A percentile compares a stretch with the other conserved stretches of the same genome.
Conservation (phyloP, 2,797 vertebrate species). For the Phoxinus dragarum region DNA sequence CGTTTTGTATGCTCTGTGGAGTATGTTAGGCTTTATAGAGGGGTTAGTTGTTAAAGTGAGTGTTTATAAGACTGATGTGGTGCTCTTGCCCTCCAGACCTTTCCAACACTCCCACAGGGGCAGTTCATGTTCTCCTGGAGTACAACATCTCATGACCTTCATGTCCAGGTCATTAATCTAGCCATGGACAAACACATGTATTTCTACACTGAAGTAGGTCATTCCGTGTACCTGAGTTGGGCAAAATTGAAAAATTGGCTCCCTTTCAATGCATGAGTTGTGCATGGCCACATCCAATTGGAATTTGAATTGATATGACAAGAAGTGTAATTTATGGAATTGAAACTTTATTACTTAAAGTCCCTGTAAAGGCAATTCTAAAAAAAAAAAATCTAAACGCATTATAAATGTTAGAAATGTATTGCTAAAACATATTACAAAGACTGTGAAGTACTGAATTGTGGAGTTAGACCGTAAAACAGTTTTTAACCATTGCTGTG, state of each 20-base stretch:
- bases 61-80: conserved; percentile 29
- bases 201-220: background rate
- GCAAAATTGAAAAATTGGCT: background rate
- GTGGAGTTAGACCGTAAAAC: too few relatives aligned
- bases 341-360: background rate
- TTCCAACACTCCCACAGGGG: conserved; percentile 35
- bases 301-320: background rate
- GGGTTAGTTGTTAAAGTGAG: conserved; percentile 10
- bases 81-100: conserved; percentile 38
- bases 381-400: too few relatives aligned
- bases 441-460: too few relatives aligned
- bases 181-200: conserved; percentile 7
- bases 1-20: background rate
- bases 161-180: conserved; percentile 30
- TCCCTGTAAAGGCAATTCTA: too few relatives aligned
- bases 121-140: conserved; percentile 31
- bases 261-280: background rate
- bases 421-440: too few relatives aligned
- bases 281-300: background rate
- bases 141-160: conserved; percentile 33
- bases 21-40: conserved; percentile 1
- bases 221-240: background rate
- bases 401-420: too few relatives aligned
- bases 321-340: background rate
- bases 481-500: too few relatives aligned